phyloP scores from a whole-genome alignment of 2,888 invertebrate species.

The Lochmaea capreae region DNA sequence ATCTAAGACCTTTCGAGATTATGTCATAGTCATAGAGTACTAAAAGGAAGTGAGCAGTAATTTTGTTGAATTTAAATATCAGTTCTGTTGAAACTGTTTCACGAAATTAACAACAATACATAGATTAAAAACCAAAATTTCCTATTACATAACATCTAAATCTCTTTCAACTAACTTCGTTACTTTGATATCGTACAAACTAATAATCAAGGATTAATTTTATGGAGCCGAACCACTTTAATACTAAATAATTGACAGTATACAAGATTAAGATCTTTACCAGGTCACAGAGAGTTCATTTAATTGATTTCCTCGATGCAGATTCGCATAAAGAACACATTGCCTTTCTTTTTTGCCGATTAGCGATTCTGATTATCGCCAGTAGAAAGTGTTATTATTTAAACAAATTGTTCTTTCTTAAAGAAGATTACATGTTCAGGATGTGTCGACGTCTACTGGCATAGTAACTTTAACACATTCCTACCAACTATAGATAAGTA shows the following conservation, averaged over 20 bases:
- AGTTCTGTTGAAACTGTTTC: too few species aligned
- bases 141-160: background rate
- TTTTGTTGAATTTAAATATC: too few species aligned
- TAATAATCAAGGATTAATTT: background rate
- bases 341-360: constrained; percentile 34
- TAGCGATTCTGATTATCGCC: constrained; percentile 27
- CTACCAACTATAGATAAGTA: background rate
- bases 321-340: constrained; percentile 13
- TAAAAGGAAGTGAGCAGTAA: too few species aligned
- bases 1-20: too few species aligned
- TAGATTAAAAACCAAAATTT: background rate
- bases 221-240: background rate
- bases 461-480: constrained; percentile 8
- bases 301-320: constrained; percentile 17
- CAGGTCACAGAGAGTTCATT: constrained; percentile 16
- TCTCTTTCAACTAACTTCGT: background rate
- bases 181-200: background rate
- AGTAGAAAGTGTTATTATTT: constrained; percentile 41
- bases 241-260: background rate
- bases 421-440: constrained; percentile 40
- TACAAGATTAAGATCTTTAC: constrained; percentile 13
- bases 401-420: constrained; percentile 39
- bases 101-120: background rate
- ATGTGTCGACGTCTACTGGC: constrained; percentile 28
- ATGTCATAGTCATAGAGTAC: too few species aligned